Evolutionary conservation across 2,888 invertebrate species (phyloP), one percentile per base, ranked within the genome.

Genomic region (Drosophila borborema): DNA sequence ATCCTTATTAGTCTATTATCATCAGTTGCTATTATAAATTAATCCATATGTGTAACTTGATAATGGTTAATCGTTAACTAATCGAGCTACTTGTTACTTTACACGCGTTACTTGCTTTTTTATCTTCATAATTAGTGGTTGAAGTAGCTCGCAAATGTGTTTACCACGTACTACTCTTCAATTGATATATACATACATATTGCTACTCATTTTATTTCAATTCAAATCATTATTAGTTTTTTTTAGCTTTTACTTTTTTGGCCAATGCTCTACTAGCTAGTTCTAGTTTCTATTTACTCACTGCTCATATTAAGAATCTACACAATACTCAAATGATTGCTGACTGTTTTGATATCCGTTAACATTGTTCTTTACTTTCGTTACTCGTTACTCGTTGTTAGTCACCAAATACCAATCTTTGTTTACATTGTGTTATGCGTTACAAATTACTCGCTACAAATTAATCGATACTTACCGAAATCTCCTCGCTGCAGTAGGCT

Each of bases 401-500:
- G 45, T 31, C 9, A 20, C 16, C 36, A 43, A 38, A 31, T 2
- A 28, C 14, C n/a, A 56, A 1, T 48, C n/a, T 10, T 18, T 59
- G 2, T 8, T 18, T 49, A n/a, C 28, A 31, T 10, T 14, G 10
- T 4, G 18, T 43, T 20, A 28, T 28, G 5, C 0, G 20, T 18
- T 51, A 40, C 28, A 8, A 16, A 28, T n/a, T 28, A 43, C 43
- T 49, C 18, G 36, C 31, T 46, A 94, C 20, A n/a, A n/a, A n/a
- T n/a, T n/a, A n/a, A n/a, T n/a, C n/a, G n/a, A n/a, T n/a, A n/a
- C 95, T 95, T 91, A 96, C 95, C 92, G 95, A 95, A 94, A 96
- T 95, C 93, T 96, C 96, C 92, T 96, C 96, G 89, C 95, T 95
- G 82, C 95, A 94, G 92, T 96, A 96, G 68, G 95, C 95, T 23